Conservation (phyloP, 1,140 invertebrate genomes). For the Anagrus nilaparvatae region DNA sequence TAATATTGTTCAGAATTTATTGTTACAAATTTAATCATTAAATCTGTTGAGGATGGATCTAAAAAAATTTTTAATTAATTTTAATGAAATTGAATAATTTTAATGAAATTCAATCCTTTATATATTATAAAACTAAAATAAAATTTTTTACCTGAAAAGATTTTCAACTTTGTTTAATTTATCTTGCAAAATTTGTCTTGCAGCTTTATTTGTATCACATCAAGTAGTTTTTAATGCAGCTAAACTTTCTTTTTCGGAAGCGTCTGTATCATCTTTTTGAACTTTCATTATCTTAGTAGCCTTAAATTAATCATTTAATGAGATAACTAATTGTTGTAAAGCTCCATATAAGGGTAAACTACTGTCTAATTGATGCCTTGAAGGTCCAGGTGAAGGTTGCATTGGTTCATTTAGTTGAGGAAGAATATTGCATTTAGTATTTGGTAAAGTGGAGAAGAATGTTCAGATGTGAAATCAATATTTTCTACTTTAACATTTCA, state of each 20-base stretch:
- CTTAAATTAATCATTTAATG: slow-evolving; percentile 36
- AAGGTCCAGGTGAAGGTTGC: slow-evolving; percentile 24
- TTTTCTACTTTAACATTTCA: too few relatives aligned
- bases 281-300: slow-evolving; percentile 40
- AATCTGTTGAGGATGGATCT: too few relatives aligned
- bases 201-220: slow-evolving; percentile 58
- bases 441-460: too few relatives aligned
- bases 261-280: slow-evolving; percentile 40
- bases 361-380: slow-evolving; percentile 25
- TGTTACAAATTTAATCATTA: too few relatives aligned
- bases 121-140: too few relatives aligned
- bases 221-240: slow-evolving; percentile 53
- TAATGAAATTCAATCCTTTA: too few relatives aligned
- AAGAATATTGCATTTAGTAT: too few relatives aligned
- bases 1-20: too few relatives aligned
- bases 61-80: too few relatives aligned
- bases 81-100: too few relatives aligned
- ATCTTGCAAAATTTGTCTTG: slow-evolving; percentile 62
- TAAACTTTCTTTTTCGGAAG: slow-evolving; percentile 45
- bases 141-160: slow-evolving; percentile 36
- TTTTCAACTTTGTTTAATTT: slow-evolving; percentile 52
- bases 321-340: slow-evolving; percentile 39
- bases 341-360: slow-evolving; percentile 33
- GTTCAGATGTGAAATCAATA: too few relatives aligned
- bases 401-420: slow-evolving; percentile 34